Evolutionary conservation across 92 coral and sea anemone genomes (phyloP), one percentile per base, ranked within the genome.

Genomic region (Heteractis magnifica): DNA sequence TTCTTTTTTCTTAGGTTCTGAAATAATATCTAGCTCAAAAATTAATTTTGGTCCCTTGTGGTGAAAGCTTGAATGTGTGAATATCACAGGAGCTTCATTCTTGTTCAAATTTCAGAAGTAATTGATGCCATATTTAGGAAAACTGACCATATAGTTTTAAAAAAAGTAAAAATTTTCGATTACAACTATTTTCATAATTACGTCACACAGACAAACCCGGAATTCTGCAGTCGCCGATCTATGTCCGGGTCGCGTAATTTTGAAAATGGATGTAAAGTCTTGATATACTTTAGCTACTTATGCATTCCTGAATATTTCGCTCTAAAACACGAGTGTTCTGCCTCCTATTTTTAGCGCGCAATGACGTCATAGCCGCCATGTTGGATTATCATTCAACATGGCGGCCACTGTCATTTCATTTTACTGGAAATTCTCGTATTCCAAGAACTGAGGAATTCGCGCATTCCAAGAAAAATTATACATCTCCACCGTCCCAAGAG

Each of bases 41-140:
- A 2, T 68, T 4, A 20, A 20, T 15, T 49, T 41, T 50, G 83
- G 83, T 60, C 62, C 10, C 83, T 60, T 80, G 58, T 60, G 76
- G 48, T 53, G 65, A 53, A 15, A 3, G 6, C 49, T 23, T 23
- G 13, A 11, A 10, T 7, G 52, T 15, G 14, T 15, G 4, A 11
- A 48, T 16, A 10, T 59, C 83, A 80, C 83, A 80, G 83, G 74
- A 80, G 48, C 71, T 51, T 68, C 74, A 65, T 51, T 5, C 52
- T 77, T 12, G 80, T 68, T 21, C 23, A 68, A 68, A 68, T 68
- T 68, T 8, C 21, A 64, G n/a, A 64, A 26, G 23, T 20, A 21
- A n/a, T 26, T 4, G 41, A 64, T 18, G 71, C 26, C 71, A 64
- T 64, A 26, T 68, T 20, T 68, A 12, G 49, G 73, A 68, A 68